phyloP scores from a whole-genome alignment of 2,113 vertebrate genomes.

The Podarcis muralis region DNA sequence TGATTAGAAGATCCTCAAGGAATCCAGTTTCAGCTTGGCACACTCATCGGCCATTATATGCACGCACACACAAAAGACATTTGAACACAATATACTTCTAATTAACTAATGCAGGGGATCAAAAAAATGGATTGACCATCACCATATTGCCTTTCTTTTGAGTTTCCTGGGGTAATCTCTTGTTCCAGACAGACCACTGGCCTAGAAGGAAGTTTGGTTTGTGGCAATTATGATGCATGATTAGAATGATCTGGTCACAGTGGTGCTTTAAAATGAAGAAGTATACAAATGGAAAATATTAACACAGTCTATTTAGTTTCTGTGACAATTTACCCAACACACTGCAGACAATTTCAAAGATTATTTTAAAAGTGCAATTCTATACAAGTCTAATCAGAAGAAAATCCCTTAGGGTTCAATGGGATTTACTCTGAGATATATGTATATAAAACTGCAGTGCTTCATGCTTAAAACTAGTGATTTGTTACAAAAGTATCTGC shows the following conservation, averaged over 20 bases:
- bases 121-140: background rate
- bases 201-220: background rate
- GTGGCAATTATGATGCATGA: background rate
- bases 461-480: background rate
- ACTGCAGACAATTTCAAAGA: background rate
- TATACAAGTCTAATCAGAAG: too few species aligned
- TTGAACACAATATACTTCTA: background rate
- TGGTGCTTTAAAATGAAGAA: background rate
- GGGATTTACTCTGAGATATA: too few species aligned
- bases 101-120: background rate
- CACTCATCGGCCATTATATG: background rate
- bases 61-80: background rate
- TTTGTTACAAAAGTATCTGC: background rate
- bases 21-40: too few species aligned
- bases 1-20: background rate
- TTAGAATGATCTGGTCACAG: background rate
- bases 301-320: background rate
- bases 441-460: background rate
- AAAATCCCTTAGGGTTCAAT: too few species aligned
- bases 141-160: background rate
- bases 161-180: background rate
- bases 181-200: background rate
- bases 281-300: background rate
- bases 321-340: background rate
- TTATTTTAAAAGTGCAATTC: background rate